Evolutionary conservation across 2,888 invertebrate species (phyloP).

Genomic region (Congeria kusceri): DNA sequence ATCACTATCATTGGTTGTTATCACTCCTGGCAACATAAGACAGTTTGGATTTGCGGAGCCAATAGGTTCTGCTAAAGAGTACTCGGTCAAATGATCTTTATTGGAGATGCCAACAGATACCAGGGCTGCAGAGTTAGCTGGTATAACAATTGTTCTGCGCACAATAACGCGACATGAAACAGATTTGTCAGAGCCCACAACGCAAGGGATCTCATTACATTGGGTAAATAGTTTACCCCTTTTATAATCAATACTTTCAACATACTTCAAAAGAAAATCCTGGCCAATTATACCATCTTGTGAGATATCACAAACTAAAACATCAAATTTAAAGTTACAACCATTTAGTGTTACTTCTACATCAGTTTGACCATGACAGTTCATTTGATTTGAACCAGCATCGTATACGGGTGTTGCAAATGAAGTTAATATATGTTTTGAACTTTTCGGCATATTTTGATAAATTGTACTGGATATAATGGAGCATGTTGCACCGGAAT

Average conservation of each 20-base stretch:
- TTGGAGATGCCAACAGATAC: not conserved
- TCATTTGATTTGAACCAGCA: slow-evolving; percentile 34
- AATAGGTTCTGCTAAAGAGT: no score
- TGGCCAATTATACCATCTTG: slow-evolving; percentile 46
- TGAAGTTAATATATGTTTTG: not conserved
- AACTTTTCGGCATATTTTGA: slow-evolving; percentile 5
- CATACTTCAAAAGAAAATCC: slow-evolving; percentile 39
- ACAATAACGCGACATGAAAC: slow-evolving; percentile 24
- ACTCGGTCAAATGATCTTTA: no score
- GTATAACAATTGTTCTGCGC: slow-evolving; percentile 14
- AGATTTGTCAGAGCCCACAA: slow-evolving; percentile 15
- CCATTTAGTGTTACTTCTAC: slow-evolving; percentile 17
- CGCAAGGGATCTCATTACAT: slow-evolving; percentile 21
- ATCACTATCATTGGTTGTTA: no score
- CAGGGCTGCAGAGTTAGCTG: slow-evolving; percentile 4
- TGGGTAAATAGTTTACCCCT: slow-evolving; percentile 12
- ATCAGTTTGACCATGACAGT: slow-evolving; percentile 12
- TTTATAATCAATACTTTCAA: slow-evolving; percentile 34
- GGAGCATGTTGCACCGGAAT: slow-evolving; percentile 36
- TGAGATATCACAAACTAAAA: slow-evolving; percentile 39
- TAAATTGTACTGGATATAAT: slow-evolving; percentile 19
- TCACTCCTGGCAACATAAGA: no score
- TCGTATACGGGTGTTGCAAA: slow-evolving; percentile 13
- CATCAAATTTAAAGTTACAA: not conserved
- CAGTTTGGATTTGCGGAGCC: no score